Evolutionary conservation across 2,797 vertebrate genomes (phyloP).

Genomic region (Fundulus diaphanus): DNA sequence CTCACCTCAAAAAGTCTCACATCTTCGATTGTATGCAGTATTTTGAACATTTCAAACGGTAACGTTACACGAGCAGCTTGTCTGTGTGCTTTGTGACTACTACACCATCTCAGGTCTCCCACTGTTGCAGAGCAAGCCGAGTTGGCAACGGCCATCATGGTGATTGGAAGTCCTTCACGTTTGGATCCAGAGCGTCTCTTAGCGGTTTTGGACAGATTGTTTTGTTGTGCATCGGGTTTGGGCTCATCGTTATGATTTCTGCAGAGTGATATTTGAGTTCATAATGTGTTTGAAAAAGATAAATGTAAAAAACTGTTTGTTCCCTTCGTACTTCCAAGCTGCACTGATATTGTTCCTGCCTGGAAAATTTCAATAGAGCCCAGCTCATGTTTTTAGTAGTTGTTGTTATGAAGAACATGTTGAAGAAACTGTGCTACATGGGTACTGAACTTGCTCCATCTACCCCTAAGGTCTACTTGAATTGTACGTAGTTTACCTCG

Average conservation of each 20-base stretch:
- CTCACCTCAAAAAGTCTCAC: conserved; percentile 15
- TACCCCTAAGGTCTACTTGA: not conserved
- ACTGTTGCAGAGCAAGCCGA: conserved; percentile 18
- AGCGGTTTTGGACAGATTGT: conserved; percentile 14
- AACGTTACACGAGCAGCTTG: conserved; percentile 15
- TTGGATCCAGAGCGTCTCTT: conserved; percentile 9
- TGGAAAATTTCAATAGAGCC: conserved; percentile 5
- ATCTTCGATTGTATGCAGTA: conserved; percentile 19
- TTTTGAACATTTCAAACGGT: conserved; percentile 40
- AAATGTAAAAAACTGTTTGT: conserved; percentile 19
- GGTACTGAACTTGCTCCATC: conserved; percentile 14
- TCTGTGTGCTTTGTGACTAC: conserved; percentile 15
- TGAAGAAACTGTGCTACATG: conserved; percentile 25
- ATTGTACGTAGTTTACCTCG: conserved; percentile 2
- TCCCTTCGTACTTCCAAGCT: conserved; percentile 15
- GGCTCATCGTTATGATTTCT: conserved; percentile 9
- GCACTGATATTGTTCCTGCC: conserved; percentile 39
- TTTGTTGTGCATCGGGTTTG: conserved; percentile 4
- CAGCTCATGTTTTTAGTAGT: not conserved
- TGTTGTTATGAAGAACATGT: conserved; percentile 24
- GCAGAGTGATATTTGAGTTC: conserved; percentile 8
- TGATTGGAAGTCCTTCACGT: conserved; percentile 24
- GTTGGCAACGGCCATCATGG: conserved; percentile 19
- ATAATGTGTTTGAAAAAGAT: conserved; percentile 1
- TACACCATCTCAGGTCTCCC: conserved; percentile 44